Conservation (phyloP, 2,797 vertebrate genomes). For the Enteromius paludinosus region DNA sequence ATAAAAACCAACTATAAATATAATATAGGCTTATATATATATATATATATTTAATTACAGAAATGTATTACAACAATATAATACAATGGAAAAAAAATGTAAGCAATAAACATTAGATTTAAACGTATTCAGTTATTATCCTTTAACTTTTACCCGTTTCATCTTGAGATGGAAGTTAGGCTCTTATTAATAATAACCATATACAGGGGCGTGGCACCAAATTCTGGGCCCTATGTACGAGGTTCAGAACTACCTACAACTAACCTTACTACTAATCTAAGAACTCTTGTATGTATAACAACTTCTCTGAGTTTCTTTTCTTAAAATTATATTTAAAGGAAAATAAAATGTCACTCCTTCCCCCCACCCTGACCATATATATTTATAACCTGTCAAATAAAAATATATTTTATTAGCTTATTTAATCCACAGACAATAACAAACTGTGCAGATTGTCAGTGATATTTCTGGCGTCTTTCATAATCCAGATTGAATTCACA, state of each 20-base stretch:
- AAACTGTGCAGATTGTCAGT: neutral
- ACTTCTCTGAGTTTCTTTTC: too few species aligned
- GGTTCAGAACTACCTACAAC: too few species aligned
- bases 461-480: neutral
- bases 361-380: neutral
- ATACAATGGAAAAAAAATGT: neutral
- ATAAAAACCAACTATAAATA: too few species aligned
- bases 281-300: too few species aligned
- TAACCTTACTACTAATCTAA: too few species aligned
- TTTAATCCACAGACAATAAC: neutral
- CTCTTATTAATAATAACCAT: neutral
- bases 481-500: neutral
- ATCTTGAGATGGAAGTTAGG: neutral
- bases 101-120: neutral
- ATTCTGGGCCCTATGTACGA: too few species aligned
- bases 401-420: neutral
- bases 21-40: too few species aligned
- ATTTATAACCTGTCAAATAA: neutral
- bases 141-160: neutral
- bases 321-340: too few species aligned
- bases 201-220: too few species aligned
- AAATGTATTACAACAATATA: too few species aligned
- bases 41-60: too few species aligned
- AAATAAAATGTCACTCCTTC: too few species aligned
- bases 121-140: neutral